A percentile compares a stretch with the other conserved stretches of the same genome.
These are phyloP conservation scores for Cepaea hortensis DNA, from an alignment of 2,888 invertebrate species.

Conservation along the genomic window DNA sequence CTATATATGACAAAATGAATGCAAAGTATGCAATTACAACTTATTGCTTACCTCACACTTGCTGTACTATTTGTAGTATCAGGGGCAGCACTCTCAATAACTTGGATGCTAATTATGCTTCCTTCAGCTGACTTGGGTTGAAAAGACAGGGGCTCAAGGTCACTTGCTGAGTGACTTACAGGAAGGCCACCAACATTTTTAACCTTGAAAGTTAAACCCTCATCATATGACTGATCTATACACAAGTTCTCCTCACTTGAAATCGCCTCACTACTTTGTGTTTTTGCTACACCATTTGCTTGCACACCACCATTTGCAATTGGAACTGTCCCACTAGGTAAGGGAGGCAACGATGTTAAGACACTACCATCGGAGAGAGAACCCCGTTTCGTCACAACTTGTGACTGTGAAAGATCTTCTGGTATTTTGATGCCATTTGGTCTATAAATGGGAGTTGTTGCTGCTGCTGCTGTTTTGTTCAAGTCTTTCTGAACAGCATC, in stretches of 20 bases:
- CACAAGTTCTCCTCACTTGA: slow-evolving; percentile 55
- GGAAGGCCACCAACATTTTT: slow-evolving; percentile 29
- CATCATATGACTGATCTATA: slow-evolving; percentile 24
- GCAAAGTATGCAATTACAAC: not conserved
- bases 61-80: slow-evolving; percentile 15
- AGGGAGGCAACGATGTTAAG: not conserved
- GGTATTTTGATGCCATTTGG: slow-evolving; percentile 44
- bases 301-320: not conserved
- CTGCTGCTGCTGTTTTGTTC: slow-evolving; percentile 38
- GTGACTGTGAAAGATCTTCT: slow-evolving; percentile 13
- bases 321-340: slow-evolving; percentile 12
- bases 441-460: slow-evolving; percentile 54
- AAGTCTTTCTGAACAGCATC: slow-evolving; percentile 53
- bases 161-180: slow-evolving; percentile 36
- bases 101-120: slow-evolving; percentile 56
- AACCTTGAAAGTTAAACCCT: slow-evolving; percentile 44
- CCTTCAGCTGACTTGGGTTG: slow-evolving; percentile 33
- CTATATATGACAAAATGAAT: too few species aligned
- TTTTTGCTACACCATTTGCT: slow-evolving; percentile 23
- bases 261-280: slow-evolving; percentile 36
- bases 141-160: slow-evolving; percentile 22
- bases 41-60: slow-evolving; percentile 22
- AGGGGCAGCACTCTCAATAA: slow-evolving; percentile 37
- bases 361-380: slow-evolving; percentile 29
- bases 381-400: slow-evolving; percentile 25